These are phyloP conservation scores for Cyprinella venusta DNA, from an alignment of 2,797 vertebrate genomes.

Conservation along the genomic window DNA sequence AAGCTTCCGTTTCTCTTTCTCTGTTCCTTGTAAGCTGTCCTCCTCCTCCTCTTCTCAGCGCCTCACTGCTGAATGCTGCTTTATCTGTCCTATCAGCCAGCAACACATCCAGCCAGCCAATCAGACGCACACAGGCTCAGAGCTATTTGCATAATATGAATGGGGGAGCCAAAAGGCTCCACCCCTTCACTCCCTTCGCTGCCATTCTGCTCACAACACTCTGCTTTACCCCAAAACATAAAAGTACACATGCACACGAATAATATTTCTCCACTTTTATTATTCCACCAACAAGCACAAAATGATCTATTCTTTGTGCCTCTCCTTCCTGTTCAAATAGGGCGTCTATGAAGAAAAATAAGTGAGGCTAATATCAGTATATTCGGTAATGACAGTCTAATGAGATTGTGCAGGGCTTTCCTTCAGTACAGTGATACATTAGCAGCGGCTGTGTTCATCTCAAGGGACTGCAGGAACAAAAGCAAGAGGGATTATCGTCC, in stretches of 20 bases:
- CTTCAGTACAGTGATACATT: constrained; percentile 37
- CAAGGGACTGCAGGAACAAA: constrained; percentile 29
- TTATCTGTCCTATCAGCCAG: constrained; percentile 69
- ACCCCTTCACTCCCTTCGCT: constrained; percentile 55
- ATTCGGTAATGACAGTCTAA: constrained; percentile 46
- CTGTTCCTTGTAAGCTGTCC: constrained; percentile 52
- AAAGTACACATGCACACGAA: constrained; percentile 23
- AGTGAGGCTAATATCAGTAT: constrained; percentile 5
- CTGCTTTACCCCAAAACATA: constrained; percentile 44
- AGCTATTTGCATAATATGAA: constrained; percentile 79
- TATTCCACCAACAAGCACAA: constrained; percentile 2
- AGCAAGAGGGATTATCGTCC: constrained; percentile 49
- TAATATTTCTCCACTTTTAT: neutral
- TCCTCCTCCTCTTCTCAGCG: constrained; percentile 65
- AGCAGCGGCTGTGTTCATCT: constrained; percentile 48
- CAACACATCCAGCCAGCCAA: constrained; percentile 72
- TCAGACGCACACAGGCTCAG: constrained; percentile 67
- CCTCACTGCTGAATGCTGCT: constrained; percentile 65
- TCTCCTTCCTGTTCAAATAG: neutral
- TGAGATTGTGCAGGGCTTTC: constrained; percentile 31
- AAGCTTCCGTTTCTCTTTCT: constrained; percentile 47
- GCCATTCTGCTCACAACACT: constrained; percentile 52
- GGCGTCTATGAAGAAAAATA: constrained; percentile 8
- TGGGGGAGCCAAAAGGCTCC: constrained; percentile 60
- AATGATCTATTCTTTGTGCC: constrained; percentile 11